phyloP scores from a whole-genome alignment of 2,113 vertebrate species.

The Papio anubis region DNA sequence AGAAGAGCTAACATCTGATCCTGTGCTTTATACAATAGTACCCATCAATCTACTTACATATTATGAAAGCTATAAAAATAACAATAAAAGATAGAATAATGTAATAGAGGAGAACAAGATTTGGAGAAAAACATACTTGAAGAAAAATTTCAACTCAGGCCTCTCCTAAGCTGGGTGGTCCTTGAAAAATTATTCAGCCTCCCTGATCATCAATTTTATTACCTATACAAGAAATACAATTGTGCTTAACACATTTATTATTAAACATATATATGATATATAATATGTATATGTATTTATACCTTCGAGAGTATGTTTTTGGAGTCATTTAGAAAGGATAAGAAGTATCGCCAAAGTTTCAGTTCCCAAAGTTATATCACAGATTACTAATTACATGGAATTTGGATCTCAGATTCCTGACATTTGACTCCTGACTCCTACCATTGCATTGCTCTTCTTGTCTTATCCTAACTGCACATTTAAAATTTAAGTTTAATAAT shows the following conservation, averaged over 20 bases:
- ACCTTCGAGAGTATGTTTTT: not conserved
- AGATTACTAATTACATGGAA: not conserved
- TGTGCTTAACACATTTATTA: not conserved
- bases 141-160: not conserved
- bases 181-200: not conserved
- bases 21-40: not conserved
- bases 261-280: not conserved
- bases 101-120: not conserved
- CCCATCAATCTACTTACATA: not conserved
- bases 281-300: not conserved
- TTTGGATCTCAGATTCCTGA: not conserved
- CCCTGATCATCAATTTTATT: not conserved
- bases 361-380: not conserved
- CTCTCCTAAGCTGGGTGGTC: not conserved
- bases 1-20: not conserved
- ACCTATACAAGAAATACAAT: not conserved
- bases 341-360: not conserved
- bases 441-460: not conserved
- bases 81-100: not conserved
- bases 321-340: not conserved
- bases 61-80: not conserved
- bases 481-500: not conserved
- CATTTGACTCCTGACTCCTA: not conserved
- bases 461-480: not conserved
- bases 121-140: not conserved